Base-by-base conservation (phyloP, 2,888 invertebrate species). In the Entomobrya multifasciata region DNA sequence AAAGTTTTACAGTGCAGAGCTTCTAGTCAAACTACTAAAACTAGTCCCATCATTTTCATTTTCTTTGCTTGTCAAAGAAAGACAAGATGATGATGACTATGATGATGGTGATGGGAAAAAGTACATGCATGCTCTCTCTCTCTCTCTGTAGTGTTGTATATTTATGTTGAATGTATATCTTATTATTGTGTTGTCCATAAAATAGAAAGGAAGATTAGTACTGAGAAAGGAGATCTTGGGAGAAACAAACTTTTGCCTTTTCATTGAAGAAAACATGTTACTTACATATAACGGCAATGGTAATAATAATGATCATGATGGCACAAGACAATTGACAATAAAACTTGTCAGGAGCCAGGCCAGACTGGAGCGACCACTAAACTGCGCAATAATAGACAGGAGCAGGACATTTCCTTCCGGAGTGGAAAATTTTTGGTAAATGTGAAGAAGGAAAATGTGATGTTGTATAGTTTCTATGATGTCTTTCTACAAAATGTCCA, bases 291-390 rank as follows among this genome's bases (percentile, higher is more conserved):
- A 36, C 8, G 36, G 36, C 36, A 4, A 36, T 36, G 36, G 8
- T 36, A 52, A 17, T 52, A 41, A n/a, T 17, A 20, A 65, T 41
- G 17, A 65, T 65, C 5, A 65, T 65, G 65, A 41, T 65, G 65
- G 17, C 30, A 41, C 36, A 65, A 41, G 20, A 65, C 65, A 65
- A 65, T 17, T 65, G 65, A 36, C 65, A 65, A 65, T 65, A 65
- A 65, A 65, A 65, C 17, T 65, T 65, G 65, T 30, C 65, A 41
- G 65, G 65, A 65, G 65, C 30, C 17, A 65, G 41, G n/a, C n/a
- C n/a, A n/a, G n/a, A n/a, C n/a, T n/a, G n/a, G n/a, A n/a, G n/a
- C n/a, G n/a, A 65, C 65, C 65, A 65, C 65, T 65, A 65, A 65
- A 65, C 36, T 65, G 36, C 41, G 65, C 41, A 65, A 36, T 65